Conservation (phyloP, 2,888 invertebrate species). For the Stegophylla sp. region DNA sequence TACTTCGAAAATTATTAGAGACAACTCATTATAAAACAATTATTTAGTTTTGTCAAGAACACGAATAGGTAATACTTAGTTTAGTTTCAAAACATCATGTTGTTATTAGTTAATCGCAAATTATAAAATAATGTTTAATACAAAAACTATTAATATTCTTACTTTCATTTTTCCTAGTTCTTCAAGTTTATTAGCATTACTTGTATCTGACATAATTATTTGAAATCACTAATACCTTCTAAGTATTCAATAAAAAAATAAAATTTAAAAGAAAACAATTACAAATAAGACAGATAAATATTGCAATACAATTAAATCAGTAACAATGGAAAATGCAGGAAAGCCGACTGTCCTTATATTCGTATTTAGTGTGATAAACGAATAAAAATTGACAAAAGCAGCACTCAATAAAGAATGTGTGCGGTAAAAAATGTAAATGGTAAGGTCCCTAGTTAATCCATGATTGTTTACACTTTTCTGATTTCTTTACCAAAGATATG, state of each 20-base stretch:
- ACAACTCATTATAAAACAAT: no score
- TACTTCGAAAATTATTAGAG: no score
- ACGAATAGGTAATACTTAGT: no score
- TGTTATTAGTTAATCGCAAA: no score
- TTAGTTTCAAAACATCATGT: no score
- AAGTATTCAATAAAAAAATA: not conserved
- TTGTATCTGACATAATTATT: constrained; percentile 54
- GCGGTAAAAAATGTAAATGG: not conserved
- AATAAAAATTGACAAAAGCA: not conserved
- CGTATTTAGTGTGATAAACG: not conserved
- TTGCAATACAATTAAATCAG: no score
- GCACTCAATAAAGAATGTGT: not conserved
- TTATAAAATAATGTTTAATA: not conserved
- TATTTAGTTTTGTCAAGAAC: no score
- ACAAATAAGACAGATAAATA: no score
- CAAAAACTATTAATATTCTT: not conserved
- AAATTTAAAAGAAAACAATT: not conserved
- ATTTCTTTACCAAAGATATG: constrained; percentile 16
- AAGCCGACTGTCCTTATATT: not conserved
- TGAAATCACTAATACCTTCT: not conserved
- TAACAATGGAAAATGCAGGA: no score
- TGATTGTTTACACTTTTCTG: constrained; percentile 32
- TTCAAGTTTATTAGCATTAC: constrained; percentile 39
- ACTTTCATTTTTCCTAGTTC: constrained; percentile 55
- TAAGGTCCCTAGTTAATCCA: no score